Evolutionary conservation across 2,113 vertebrate genomes (phyloP).

Genomic region (Tachysurus vachellii): DNA sequence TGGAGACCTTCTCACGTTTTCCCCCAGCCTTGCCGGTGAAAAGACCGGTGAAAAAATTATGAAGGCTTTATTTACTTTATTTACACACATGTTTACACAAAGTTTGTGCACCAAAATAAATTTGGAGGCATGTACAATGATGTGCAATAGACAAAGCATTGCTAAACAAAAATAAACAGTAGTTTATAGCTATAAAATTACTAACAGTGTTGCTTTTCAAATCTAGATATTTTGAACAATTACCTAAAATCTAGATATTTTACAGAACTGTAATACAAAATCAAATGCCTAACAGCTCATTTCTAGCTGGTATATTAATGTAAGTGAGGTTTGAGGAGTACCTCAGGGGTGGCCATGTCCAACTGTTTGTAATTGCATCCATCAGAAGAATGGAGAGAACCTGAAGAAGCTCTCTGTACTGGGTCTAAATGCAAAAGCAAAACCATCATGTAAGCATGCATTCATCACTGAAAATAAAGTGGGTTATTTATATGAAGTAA

Average conservation of each 20-base stretch:
- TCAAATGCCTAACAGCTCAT: not conserved
- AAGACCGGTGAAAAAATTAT: not conserved
- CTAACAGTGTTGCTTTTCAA: not conserved
- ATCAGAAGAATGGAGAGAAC: too few relatives aligned
- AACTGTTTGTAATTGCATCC: not conserved
- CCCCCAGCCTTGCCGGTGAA: not conserved
- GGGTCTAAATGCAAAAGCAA: too few relatives aligned
- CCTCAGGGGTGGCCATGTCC: not conserved
- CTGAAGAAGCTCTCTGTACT: too few relatives aligned
- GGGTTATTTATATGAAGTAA: too few relatives aligned
- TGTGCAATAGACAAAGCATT: not conserved
- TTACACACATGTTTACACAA: not conserved
- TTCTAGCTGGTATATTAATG: not conserved
- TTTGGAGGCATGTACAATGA: not conserved
- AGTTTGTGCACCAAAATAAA: not conserved
- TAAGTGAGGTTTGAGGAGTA: not conserved
- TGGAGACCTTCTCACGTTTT: not conserved
- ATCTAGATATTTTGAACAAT: not conserved
- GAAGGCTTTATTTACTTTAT: conserved; percentile 2
- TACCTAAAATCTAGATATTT: not conserved
- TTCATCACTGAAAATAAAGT: too few relatives aligned
- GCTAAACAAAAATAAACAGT: not conserved
- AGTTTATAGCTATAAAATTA: not conserved
- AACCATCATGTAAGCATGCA: too few relatives aligned
- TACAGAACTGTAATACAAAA: not conserved